Evolutionary conservation across 2,113 vertebrate genomes (phyloP), one percentile per base, ranked within the genome.

Genomic region (Parus major): DNA sequence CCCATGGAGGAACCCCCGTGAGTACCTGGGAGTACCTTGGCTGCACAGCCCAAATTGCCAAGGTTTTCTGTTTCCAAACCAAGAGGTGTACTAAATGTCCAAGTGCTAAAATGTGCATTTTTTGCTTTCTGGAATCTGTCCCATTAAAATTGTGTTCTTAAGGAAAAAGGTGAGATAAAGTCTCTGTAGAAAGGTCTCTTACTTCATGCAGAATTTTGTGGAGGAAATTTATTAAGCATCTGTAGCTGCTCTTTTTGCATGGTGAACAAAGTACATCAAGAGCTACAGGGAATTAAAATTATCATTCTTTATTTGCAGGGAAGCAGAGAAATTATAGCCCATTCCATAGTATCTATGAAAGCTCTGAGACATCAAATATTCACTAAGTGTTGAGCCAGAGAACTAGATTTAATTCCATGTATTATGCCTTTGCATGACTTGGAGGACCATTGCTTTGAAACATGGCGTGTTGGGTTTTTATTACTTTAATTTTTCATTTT

Each of bases 1-100:
- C 99, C 99, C 0, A 98, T 99, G 99, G 98, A 99, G 20, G 98
- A 98, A 6, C 99, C 99, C 2, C 97, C 61, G 99, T 99, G 95
- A 98, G 98, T 98, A 82, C 56, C 42, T 53, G 50, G 31, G 14
- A 56, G 20, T 46, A 25, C 72, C 42, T 52, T 17, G 29, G 8
- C 49, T 27, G n/a, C 24, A 9, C 27, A 17, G 44, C 10, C 73
- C 22, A 29, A 19, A 23, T 29, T 55, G 44, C 35, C 2, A 1
- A 29, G 28, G 11, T 42, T 41, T 77, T 41, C 53, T 68, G 5
- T 31, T 80, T 69, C 28, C 68, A 66, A 70, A 39, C 12, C 8
- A 24, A 33, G 20, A 53, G n/a, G 4, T 24, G 5, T 19, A 22
- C 28, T 16, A 15, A 66, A 41, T 33, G 12, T 77, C 11, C 47